Evolutionary conservation across 2,113 vertebrate genomes (phyloP).

Genomic region (Caranx melampygus): DNA sequence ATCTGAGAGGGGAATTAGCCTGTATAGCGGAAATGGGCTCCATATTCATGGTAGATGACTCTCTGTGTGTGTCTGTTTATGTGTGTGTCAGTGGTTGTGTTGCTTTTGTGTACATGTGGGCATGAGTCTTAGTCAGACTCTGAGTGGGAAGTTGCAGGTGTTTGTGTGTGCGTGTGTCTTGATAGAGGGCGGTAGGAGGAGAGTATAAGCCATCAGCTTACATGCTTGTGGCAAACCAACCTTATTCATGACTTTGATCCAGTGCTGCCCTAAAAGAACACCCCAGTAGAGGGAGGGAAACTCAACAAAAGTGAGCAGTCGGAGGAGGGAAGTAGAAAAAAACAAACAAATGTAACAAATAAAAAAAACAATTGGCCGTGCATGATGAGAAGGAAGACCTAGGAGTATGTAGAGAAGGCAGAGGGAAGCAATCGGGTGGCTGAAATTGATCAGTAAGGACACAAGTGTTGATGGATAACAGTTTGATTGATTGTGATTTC

Average conservation of each 20-base stretch:
- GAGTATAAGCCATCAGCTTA: constrained; percentile 48
- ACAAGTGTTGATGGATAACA: constrained; percentile 42
- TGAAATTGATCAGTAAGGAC: constrained; percentile 42
- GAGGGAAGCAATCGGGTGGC: constrained; percentile 4
- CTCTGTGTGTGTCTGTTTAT: constrained; percentile 9
- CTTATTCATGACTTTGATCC: constrained; percentile 59
- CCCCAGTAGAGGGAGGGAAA: neutral
- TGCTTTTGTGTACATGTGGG: constrained; percentile 47
- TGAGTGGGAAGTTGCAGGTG: constrained; percentile 56
- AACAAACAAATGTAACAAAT: constrained; percentile 16
- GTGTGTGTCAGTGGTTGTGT: constrained; percentile 18
- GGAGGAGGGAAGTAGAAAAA: neutral
- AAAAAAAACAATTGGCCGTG: neutral
- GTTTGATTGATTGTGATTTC: constrained; percentile 55
- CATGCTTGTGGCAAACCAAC: constrained; percentile 51
- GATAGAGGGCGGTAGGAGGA: constrained; percentile 37
- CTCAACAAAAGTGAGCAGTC: constrained; percentile 9
- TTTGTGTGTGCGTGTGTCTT: constrained; percentile 40
- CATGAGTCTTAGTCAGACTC: constrained; percentile 64
- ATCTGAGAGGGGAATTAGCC: constrained; percentile 64
- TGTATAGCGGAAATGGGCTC: constrained; percentile 41
- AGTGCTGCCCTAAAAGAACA: constrained; percentile 24
- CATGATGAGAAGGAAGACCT: neutral
- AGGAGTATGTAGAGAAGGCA: neutral
- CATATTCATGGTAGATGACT: constrained; percentile 41